A percentile compares a stretch with the other conserved stretches of the same genome.
Conservation (phyloP, 30 jellyfish, hydroid and myxozoan genomes). For the Aurelia coerulea region DNA sequence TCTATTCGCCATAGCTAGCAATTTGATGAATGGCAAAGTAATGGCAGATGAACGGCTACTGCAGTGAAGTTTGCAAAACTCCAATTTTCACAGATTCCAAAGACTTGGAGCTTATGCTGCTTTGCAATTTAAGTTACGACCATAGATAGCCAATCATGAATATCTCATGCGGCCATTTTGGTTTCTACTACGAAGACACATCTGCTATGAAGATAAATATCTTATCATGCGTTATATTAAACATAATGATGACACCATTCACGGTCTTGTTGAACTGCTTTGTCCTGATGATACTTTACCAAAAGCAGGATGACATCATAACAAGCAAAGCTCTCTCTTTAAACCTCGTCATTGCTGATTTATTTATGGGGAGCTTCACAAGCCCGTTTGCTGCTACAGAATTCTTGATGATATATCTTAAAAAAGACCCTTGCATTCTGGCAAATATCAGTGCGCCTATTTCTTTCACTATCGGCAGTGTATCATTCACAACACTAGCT, state of each 20-base stretch:
- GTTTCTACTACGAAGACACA: constrained; percentile 46
- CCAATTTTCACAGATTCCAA: too few relatives aligned
- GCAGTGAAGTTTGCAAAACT: too few relatives aligned
- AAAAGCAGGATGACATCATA: constrained; percentile 3
- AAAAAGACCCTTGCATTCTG: constrained; percentile 38
- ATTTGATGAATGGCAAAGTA: too few relatives aligned
- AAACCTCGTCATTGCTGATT: constrained; percentile 43
- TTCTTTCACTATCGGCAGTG: constrained; percentile 28
- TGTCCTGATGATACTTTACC: constrained; percentile 12
- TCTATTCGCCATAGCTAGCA: too few relatives aligned
- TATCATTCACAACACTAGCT: constrained; percentile 48
- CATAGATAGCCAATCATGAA: neutral
- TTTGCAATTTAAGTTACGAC: too few relatives aligned
- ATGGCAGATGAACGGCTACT: too few relatives aligned
- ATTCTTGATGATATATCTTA: constrained; percentile 17
- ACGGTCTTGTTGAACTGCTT: constrained; percentile 34
- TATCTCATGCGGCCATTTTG: constrained; percentile 36
- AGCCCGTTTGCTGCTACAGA: constrained; percentile 34
- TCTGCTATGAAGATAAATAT: constrained; percentile 21
- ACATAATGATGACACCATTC: constrained; percentile 7
- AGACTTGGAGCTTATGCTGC: too few relatives aligned
- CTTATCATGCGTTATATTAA: constrained; percentile 8
- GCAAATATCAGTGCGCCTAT: constrained; percentile 28
- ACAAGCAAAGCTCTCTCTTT: constrained; percentile 19
- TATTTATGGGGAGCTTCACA: constrained; percentile 43